Base-by-base conservation (phyloP, 2,113 vertebrate genomes). In the Ailurus styani region DNA sequence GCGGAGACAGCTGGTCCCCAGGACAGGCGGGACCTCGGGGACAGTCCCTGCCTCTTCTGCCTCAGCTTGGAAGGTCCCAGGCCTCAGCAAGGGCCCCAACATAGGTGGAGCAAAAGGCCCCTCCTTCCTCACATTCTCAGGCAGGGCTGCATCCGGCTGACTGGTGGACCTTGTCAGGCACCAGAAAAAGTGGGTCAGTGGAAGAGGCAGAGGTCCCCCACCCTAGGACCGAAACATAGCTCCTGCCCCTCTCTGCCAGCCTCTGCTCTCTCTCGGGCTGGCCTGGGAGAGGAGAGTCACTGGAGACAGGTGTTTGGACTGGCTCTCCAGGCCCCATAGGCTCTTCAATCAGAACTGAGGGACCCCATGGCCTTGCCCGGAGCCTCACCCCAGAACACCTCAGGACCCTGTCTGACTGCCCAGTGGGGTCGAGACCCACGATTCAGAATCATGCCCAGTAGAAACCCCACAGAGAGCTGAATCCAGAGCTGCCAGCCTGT, bases 201-300 rank as follows among this genome's bases (percentile, higher is more conserved):
- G 52, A 9, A 15, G 7, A 50, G 23, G n/a, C 66, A 14, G 21
- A 57, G 40, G 23, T 57, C 45, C 47, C 1, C 47, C 1, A 0
- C 2, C 12, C 21, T 9, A 5, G 15, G 14, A 55, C 5, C 4
- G 0, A 27, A 52, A 3, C 34, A 7, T 3, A 13, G 29, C 31
- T 20, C 11, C 52, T 40, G 31, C 21, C 31, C n/a, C 57, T 8
- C 23, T 45, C 47, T 62, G 6, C 40, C 34, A 21, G 20, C 42
- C 62, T 84, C 64, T 0, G 1, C 15, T 52, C 15, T 50, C 31
- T 7, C 62, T 11, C 54, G 42, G 9, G 2, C 2, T 1, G 85
- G 15, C 52, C n/a, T 18, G 3, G 29, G 62, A 83, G 31, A n/a
- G n/a, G 6, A 40, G 21, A 5, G 23, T 21, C 45, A 87, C 50